Base-by-base conservation (phyloP, 1,140 invertebrate species). In the Augochlora pura region DNA sequence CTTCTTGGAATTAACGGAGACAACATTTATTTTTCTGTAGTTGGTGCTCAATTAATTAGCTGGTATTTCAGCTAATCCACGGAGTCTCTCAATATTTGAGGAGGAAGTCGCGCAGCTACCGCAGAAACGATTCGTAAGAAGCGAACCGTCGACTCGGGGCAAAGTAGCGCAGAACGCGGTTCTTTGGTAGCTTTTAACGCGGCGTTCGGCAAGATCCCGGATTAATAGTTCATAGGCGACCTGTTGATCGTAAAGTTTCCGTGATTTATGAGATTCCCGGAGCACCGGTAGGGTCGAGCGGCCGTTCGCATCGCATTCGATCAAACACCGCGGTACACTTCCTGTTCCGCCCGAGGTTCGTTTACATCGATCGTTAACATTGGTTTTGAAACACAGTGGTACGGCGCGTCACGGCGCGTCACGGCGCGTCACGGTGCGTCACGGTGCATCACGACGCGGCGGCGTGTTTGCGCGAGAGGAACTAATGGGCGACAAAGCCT, bases 291-390 rank as follows among this genome's bases (percentile, higher is more conserved):
- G 49, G 54, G n/a, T 49, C 39, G n/a, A 16, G 12, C 49, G 66
- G 52, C 39, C 12, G n/a, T 25, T 0, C 5, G 12, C 62, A 25
- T 9, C 42, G 42, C n/a, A 57, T 23, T 46, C 12, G 27, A 57
- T 25, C 49, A 42, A 76, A 38, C 74, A 60, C 1, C 14, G 6
- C 9, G 12, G 2, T 10, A 25, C 27, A 57, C 57, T 49, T 32
- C 42, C 23, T 62, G 72, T 57, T 62, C 39, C 80, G 32, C 46
- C 67, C 68, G 62, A 52, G 67, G 39, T 86, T 78, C 69, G 66
- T 86, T 86, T 86, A 72, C 60, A n/a, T n/a, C 65, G 27, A 65
- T 81, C 60, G 70, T 86, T 86, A 86, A 65, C 81, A 66, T 60
- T 65, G 64, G 38, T 38, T 83, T 83, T 64, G 46, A 60, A 77